These are phyloP conservation scores for Chloroceryle inda DNA, from an alignment of 2,797 vertebrate genomes.

Conservation along the genomic window DNA sequence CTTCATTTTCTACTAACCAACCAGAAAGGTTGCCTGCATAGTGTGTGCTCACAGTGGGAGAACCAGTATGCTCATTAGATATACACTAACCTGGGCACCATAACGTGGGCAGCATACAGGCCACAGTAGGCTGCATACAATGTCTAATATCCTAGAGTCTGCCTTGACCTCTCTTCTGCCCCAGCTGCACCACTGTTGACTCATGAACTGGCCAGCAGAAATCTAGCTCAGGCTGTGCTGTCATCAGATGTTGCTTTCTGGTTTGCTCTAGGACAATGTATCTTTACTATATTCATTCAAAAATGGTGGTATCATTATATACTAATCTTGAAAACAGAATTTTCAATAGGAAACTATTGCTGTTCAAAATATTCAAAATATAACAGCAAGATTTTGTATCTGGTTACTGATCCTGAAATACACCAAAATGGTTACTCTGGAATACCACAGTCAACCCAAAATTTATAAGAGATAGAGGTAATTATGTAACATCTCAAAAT, in stretches of 20 bases:
- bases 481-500: not conserved
- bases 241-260: not conserved
- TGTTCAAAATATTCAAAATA: not conserved
- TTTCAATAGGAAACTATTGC: not conserved
- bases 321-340: not conserved
- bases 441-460: not conserved
- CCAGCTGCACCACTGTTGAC: not conserved
- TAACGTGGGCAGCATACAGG: not conserved
- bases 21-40: not conserved
- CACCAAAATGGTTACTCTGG: rapidly evolving
- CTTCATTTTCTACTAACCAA: not conserved
- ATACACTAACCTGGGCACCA: not conserved
- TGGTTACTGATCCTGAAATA: not conserved
- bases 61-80: not conserved
- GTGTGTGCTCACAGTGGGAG: not conserved
- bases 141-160: not conserved
- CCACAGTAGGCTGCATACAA: not conserved
- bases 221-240: not conserved
- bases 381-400: rapidly evolving
- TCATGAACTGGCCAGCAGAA: not conserved
- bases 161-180: not conserved
- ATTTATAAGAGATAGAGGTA: not conserved
- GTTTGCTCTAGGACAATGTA: not conserved
- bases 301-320: not conserved
- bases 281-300: not conserved